Percentiles rank a stretch among this genome's conserved stretches.
Conservation (phyloP, 2,888 invertebrate genomes). For the Bhutanitis thaidina region DNA sequence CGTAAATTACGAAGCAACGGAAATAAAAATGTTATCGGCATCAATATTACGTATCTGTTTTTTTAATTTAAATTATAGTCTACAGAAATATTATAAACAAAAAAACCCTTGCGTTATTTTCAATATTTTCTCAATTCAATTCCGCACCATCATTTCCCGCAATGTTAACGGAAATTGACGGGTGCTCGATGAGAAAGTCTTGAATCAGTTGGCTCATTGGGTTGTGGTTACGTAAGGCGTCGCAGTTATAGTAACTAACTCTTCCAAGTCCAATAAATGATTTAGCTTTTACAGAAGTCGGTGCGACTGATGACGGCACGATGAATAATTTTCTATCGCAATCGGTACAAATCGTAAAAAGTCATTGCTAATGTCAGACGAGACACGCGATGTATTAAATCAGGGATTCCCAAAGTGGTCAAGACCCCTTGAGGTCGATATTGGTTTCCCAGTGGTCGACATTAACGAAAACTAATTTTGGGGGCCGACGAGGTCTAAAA, state of each 20-base stretch:
- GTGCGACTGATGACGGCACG: background rate
- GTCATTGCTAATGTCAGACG: constrained; percentile 14
- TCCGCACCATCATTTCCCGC: constrained; percentile 12
- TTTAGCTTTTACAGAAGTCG: background rate
- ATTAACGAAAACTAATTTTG: no score
- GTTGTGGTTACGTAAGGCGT: constrained; percentile 11
- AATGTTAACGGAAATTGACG: constrained; percentile 13
- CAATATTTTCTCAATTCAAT: constrained; percentile 11
- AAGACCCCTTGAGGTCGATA: no score
- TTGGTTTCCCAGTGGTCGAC: no score
- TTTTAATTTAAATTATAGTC: no score
- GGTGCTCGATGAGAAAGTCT: constrained; percentile 14
- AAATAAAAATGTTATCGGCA: no score
- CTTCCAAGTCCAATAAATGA: constrained; percentile 1
- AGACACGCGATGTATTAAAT: constrained; percentile 3
- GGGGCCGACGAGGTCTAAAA: no score
- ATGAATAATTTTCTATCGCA: constrained; percentile 8
- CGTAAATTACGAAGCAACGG: no score
- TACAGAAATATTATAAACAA: no score
- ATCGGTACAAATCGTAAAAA: background rate
- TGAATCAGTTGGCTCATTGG: constrained; percentile 12
- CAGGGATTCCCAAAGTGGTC: no score
- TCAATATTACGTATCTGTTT: no score
- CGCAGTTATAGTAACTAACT: constrained; percentile 2
- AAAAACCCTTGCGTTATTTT: no score